These are phyloP conservation scores for Pipistrellus pipistrellus DNA, from an alignment of 2,797 vertebrate species.

Conservation along the genomic window DNA sequence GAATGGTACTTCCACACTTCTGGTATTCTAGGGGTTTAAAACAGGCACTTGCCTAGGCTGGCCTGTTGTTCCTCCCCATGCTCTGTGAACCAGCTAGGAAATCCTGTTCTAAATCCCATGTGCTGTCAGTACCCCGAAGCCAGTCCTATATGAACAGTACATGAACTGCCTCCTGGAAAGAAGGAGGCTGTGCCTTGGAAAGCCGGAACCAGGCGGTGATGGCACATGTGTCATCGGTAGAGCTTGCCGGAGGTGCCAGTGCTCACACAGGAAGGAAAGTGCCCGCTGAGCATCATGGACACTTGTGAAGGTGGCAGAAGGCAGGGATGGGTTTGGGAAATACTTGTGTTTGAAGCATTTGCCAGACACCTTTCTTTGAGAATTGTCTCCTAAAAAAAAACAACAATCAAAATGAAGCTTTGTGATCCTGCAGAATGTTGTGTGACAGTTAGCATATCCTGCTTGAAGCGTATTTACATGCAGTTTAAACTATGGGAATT, in stretches of 20 bases:
- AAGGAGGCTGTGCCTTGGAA: constrained; percentile 49
- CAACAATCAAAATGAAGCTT: background rate
- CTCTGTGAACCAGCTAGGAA: constrained; percentile 33
- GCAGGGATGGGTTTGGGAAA: background rate
- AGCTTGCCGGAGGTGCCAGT: background rate
- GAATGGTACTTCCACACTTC: background rate
- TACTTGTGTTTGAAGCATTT: background rate
- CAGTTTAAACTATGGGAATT: background rate
- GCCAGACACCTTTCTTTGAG: background rate
- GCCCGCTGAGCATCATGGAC: background rate
- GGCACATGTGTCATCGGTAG: background rate
- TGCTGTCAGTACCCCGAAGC: background rate
- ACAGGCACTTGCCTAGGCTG: background rate
- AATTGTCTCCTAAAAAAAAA: background rate
- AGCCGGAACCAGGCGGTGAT: background rate
- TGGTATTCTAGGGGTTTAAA: constrained; percentile 12
- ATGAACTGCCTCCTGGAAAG: background rate
- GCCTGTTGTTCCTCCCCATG: background rate
- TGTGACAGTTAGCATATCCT: background rate
- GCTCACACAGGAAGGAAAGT: background rate
- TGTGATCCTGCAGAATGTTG: background rate
- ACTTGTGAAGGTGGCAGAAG: background rate
- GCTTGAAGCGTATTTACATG: background rate
- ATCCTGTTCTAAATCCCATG: background rate
- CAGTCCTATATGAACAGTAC: background rate